Evolutionary conservation across 2,797 vertebrate species (phyloP), one percentile per base, ranked within the genome.

Genomic region (Varecia variegata): DNA sequence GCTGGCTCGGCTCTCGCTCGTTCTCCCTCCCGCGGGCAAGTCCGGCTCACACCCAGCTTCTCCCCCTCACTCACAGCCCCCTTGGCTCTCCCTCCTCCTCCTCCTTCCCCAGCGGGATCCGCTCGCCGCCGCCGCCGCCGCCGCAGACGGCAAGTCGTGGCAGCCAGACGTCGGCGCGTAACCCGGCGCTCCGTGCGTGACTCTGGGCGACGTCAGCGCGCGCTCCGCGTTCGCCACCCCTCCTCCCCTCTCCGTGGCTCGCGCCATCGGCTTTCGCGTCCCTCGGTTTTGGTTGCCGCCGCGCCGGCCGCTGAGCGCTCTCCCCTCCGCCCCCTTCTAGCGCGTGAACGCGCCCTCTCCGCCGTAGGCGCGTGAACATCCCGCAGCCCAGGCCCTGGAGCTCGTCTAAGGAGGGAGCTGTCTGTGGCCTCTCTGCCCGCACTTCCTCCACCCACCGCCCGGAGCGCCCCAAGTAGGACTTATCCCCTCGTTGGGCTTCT

Each of bases 161-260:
- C 98, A 98, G 97, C 97, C 97, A 97, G 97, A 97, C 97, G 97
- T 98, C 96, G 97, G 92, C 97, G 95, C 97, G 96, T 98, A 97
- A 97, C 96, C 95, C 97, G 96, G 94, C 98, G 97, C 98, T 98
- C 97, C 50, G 97, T 96, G 95, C 96, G 97, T 98, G 98, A 98
- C 98, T 97, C 98, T 97, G 74, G 86, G 95, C 96, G 96, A 98
- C 97, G 97, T 97, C 97, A 97, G 97, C 97, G 97, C 97, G 97
- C 97, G 98, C 96, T 73, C 96, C 76, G 94, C 96, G 91, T 88
- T 58, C 65, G 73, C 92, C 87, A 73, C 85, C 88, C 85, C 84
- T 65, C 70, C 47, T 7, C 58, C 56, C 81, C 77, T n/a, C 70
- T 30, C 93, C 96, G 87, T 86, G 96, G 97, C 97, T 95, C 91